phyloP scores from a whole-genome alignment of 2,797 vertebrate species.

The Pampus argenteus region DNA sequence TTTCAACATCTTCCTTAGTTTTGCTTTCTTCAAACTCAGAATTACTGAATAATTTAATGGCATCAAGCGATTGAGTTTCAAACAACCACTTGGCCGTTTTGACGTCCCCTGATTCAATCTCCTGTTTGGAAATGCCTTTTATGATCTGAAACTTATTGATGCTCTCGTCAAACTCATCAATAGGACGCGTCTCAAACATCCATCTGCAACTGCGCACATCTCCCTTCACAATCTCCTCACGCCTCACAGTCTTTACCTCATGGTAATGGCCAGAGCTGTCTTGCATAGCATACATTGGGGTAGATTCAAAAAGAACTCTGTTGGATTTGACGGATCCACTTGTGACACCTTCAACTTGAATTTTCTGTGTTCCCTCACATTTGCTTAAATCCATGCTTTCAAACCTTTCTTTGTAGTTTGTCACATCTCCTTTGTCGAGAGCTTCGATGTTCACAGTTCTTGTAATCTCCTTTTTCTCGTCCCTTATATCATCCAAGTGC shows the following conservation, averaged over 20 bases:
- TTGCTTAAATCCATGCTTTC: conserved; percentile 91
- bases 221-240: conserved; percentile 93
- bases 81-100: conserved; percentile 97
- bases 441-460: conserved; percentile 90
- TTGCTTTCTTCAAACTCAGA: conserved; percentile 84
- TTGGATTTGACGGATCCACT: conserved; percentile 91
- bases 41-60: conserved; percentile 87
- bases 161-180: conserved; percentile 94
- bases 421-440: conserved; percentile 90
- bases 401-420: conserved; percentile 89
- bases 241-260: conserved; percentile 91
- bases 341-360: conserved; percentile 90
- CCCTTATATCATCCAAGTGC: conserved; percentile 90
- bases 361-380: conserved; percentile 86
- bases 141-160: conserved; percentile 92
- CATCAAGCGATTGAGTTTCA: conserved; percentile 93
- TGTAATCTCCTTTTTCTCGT: conserved; percentile 88
- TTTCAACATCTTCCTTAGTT: conserved; percentile 79
- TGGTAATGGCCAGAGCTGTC: conserved; percentile 94
- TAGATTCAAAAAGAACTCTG: conserved; percentile 93
- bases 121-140: conserved; percentile 94
- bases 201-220: conserved; percentile 92
- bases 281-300: conserved; percentile 92
- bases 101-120: conserved; percentile 92
- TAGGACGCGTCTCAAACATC: conserved; percentile 95